Percentiles rank a stretch among this genome's conserved stretches.
These are phyloP conservation scores for Pangasius larnaudii DNA, from an alignment of 2,797 vertebrate genomes.

Conservation along the genomic window DNA sequence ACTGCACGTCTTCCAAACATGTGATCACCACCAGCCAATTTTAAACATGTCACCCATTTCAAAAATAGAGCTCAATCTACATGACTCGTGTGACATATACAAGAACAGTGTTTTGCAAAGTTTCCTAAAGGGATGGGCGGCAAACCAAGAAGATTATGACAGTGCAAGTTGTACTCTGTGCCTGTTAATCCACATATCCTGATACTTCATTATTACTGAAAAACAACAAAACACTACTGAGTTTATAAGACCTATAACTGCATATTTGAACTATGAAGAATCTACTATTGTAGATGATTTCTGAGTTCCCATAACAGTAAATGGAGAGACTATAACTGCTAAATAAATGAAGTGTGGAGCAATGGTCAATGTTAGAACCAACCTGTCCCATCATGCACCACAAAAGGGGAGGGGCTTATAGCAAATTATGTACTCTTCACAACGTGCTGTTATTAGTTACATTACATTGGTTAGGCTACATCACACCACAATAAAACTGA, in stretches of 20 bases:
- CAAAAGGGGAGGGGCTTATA: not conserved
- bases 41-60: not conserved
- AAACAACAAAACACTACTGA: not conserved
- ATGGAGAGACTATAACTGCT: not conserved
- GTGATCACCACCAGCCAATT: not conserved
- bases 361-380: not conserved
- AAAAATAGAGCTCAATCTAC: slow-evolving; percentile 3
- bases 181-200: not conserved
- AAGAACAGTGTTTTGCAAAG: not conserved
- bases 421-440: not conserved
- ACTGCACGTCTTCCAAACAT: not conserved
- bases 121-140: not conserved
- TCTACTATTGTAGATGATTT: not conserved
- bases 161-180: not conserved
- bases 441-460: not conserved
- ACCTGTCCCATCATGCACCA: not conserved
- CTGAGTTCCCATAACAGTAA: not conserved
- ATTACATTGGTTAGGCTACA: not conserved
- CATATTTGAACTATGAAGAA: not conserved
- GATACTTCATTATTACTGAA: not conserved
- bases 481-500: not conserved
- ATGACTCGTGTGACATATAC: not conserved
- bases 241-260: not conserved
- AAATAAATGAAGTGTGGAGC: not conserved
- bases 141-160: not conserved